Evolutionary conservation across 2,113 vertebrate species (phyloP), one percentile per base, ranked within the genome.

Genomic region (Coturnix japonica): DNA sequence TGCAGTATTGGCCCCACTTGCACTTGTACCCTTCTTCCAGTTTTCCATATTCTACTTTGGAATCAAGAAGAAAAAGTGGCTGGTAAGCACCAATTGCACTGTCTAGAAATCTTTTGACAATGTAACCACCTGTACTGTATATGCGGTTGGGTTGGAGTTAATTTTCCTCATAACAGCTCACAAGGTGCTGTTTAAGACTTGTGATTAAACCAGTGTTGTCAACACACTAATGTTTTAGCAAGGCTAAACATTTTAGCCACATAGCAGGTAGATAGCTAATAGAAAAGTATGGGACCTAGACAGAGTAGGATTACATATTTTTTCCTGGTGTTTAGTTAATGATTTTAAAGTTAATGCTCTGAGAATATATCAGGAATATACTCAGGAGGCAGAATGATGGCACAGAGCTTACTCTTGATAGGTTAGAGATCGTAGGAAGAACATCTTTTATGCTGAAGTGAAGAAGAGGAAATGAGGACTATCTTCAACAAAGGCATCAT

Each of bases 31-130:
- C 26, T 96, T 94, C 93, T 88, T 95, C 80, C 96, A 96, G 73
- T 7, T 96, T 21, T 83, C 90, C 14, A 53, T 76, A 67, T 46
- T 95, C 65, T 94, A 91, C 75, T 95, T 65, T 7, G 1, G 14
- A 11, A 39, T 96, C 90, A 89, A 75, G 85, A 96, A 56, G 89
- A 96, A 92, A 61, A 94, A 95, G 77, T 97, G 95, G 96, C 11
- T 94, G 94, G 96, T 97, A 90, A 97, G 96, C 30, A 70, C 21
- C 25, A 1, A n/a, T 83, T 41, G 7, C 19, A 18, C 19, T 44
- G n/a, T 7, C 69, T 60, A 30, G 8, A 66, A 81, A 23, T 15
- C 6, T 46, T 80, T 6, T 11, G 4, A 35, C 44, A 21, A 9
- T 35, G 2, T 28, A 26, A n/a, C 31, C 31, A 18, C 44, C 25